phyloP scores from a whole-genome alignment of 2,888 invertebrate genomes.

The Torymus texanus region DNA sequence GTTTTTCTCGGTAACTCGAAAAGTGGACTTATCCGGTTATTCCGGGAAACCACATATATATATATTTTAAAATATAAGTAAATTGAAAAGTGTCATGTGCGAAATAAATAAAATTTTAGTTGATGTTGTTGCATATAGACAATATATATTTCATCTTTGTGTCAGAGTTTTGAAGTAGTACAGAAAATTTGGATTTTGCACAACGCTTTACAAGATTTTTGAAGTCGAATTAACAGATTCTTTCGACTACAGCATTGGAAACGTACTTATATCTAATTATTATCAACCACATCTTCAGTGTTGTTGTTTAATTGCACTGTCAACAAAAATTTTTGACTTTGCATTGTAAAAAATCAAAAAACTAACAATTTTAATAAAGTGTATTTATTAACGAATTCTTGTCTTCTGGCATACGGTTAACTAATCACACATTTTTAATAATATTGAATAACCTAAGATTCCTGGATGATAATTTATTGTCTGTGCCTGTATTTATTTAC shows the following conservation, averaged over 20 bases:
- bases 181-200: conserved; percentile 43
- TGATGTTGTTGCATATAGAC: conserved; percentile 46
- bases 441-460: background rate
- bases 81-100: background rate
- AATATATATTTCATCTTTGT: conserved; percentile 51
- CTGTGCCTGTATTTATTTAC: conserved; percentile 19
- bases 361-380: conserved; percentile 14
- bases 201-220: conserved; percentile 38
- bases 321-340: conserved; percentile 8
- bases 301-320: conserved; percentile 35
- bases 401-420: background rate
- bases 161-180: conserved; percentile 27
- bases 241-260: conserved; percentile 40
- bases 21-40: too few species aligned
- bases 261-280: conserved; percentile 56
- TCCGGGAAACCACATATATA: too few species aligned
- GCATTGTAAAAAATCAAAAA: conserved; percentile 10
- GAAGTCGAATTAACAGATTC: conserved; percentile 23
- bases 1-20: too few species aligned
- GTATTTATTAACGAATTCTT: background rate
- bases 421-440: background rate
- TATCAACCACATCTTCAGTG: conserved; percentile 56
- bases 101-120: conserved; percentile 12
- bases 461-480: conserved; percentile 8
- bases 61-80: too few species aligned